phyloP scores from a whole-genome alignment of 92 coral and sea anemone species.

The Palythoa grandis region DNA sequence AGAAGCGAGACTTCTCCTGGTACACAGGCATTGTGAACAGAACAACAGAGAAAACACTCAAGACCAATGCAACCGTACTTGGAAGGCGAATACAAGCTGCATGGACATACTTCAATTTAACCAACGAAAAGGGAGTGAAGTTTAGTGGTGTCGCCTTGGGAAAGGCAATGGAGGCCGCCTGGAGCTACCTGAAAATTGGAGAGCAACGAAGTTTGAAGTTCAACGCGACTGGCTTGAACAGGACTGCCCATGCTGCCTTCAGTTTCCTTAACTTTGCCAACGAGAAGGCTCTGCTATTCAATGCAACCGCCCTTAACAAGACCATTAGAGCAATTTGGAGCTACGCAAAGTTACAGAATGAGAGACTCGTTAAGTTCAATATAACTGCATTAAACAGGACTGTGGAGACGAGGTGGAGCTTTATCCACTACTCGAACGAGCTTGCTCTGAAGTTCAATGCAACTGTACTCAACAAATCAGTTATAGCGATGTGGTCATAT shows the following conservation, averaged over 20 bases:
- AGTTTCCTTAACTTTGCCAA: constrained; percentile 68
- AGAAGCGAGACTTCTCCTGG: constrained; percentile 79
- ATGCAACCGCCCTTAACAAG: constrained; percentile 67
- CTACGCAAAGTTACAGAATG: constrained; percentile 59
- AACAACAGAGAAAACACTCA: constrained; percentile 76
- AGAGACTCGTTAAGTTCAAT: constrained; percentile 69
- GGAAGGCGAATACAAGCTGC: constrained; percentile 77
- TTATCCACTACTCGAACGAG: constrained; percentile 61
- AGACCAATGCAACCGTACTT: constrained; percentile 79
- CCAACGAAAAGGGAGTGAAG: constrained; percentile 73
- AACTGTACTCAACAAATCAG: constrained; percentile 70
- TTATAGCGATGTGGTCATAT: constrained; percentile 79
- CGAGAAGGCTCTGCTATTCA: constrained; percentile 68
- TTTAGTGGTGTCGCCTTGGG: constrained; percentile 65
- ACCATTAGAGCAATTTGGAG: constrained; percentile 64
- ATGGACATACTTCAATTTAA: constrained; percentile 67
- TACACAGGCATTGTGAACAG: constrained; percentile 78
- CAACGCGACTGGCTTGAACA: constrained; percentile 71
- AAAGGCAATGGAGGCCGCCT: constrained; percentile 65
- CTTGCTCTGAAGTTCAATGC: constrained; percentile 77
- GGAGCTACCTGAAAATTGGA: constrained; percentile 65
- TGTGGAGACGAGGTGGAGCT: constrained; percentile 57
- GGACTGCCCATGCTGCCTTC: constrained; percentile 62
- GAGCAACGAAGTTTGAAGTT: constrained; percentile 68
- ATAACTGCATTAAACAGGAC: constrained; percentile 65